phyloP scores from a whole-genome alignment of 2,888 invertebrate species.

The Glomeris marginata region DNA sequence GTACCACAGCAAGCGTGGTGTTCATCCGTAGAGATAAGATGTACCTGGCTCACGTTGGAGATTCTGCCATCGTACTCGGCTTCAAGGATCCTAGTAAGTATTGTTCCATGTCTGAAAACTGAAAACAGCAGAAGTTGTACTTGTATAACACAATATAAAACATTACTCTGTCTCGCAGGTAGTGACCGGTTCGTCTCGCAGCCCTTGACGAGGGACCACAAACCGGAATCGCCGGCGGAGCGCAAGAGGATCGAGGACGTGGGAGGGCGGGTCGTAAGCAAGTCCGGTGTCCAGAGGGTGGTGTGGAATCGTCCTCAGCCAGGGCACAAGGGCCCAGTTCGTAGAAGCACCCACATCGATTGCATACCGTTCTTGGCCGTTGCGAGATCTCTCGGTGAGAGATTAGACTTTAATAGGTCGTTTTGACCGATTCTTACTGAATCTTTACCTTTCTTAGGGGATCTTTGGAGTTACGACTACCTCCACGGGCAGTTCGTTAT shows the following conservation, averaged over 20 bases:
- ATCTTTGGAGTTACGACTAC: conserved; percentile 95
- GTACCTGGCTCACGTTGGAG: conserved; percentile 97
- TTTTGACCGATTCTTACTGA: background rate
- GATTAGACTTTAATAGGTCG: background rate
- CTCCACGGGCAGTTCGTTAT: conserved; percentile 82
- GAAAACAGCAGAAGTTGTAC: too few relatives aligned
- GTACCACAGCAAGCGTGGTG: conserved; percentile 91
- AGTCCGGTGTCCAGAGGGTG: conserved; percentile 80
- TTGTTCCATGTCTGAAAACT: background rate
- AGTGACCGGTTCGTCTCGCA: conserved; percentile 60
- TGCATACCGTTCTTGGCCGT: conserved; percentile 93
- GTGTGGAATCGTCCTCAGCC: conserved; percentile 90
- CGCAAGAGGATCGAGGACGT: conserved; percentile 54
- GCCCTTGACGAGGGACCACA: conserved; percentile 80
- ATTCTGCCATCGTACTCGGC: conserved; percentile 85
- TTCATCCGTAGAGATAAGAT: conserved; percentile 88
- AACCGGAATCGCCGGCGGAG: conserved; percentile 78
- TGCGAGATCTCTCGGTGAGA: conserved; percentile 68
- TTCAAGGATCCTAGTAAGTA: conserved; percentile 42
- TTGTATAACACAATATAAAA: too few relatives aligned
- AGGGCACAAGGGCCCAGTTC: conserved; percentile 71
- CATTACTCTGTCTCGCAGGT: too few relatives aligned
- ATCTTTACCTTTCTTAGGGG: conserved; percentile 41
- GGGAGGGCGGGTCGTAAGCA: conserved; percentile 41
- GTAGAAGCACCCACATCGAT: conserved; percentile 77